A percentile compares a stretch with the other conserved stretches of the same genome.
phyloP scores from a whole-genome alignment of 1,140 invertebrate species.

The Procambarus virginalis region DNA sequence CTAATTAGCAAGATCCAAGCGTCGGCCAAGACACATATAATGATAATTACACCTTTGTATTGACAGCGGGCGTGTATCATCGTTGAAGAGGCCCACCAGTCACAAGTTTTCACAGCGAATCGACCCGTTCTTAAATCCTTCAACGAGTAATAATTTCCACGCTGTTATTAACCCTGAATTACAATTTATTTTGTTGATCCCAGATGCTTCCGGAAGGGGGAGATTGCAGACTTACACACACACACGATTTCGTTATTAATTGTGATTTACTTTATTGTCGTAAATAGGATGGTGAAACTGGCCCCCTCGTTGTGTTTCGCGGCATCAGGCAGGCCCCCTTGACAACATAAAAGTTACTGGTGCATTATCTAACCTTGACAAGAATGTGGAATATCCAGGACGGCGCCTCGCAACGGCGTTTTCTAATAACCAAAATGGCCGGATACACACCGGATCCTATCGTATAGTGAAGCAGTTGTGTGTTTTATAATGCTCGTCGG shows the following conservation, averaged over 20 bases:
- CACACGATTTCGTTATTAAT: background rate
- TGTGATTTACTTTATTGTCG: background rate
- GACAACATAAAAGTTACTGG: conserved; percentile 31
- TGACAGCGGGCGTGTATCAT: conserved; percentile 63
- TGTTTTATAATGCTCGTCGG: conserved; percentile 51
- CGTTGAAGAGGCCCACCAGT: conserved; percentile 35
- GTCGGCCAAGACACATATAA: conserved; percentile 68
- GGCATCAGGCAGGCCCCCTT: background rate
- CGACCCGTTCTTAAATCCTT: conserved; percentile 65
- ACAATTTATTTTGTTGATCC: conserved; percentile 20
- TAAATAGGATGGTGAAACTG: conserved; percentile 30
- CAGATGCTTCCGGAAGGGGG: background rate
- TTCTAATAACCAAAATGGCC: conserved; percentile 61
- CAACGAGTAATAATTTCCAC: conserved; percentile 27
- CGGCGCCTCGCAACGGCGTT: conserved; percentile 6
- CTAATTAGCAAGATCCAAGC: conserved; percentile 68
- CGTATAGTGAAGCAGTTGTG: conserved; percentile 37
- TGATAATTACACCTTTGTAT: conserved; percentile 68
- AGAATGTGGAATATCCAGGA: conserved; percentile 32
- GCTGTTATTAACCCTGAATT: conserved; percentile 49
- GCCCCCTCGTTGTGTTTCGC: background rate
- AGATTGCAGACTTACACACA: background rate
- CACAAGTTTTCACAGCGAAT: conserved; percentile 62
- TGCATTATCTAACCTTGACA: conserved; percentile 36
- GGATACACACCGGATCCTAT: conserved; percentile 31